phyloP scores from a whole-genome alignment of 2,797 vertebrate species.

The Tiaroga cobitis region DNA sequence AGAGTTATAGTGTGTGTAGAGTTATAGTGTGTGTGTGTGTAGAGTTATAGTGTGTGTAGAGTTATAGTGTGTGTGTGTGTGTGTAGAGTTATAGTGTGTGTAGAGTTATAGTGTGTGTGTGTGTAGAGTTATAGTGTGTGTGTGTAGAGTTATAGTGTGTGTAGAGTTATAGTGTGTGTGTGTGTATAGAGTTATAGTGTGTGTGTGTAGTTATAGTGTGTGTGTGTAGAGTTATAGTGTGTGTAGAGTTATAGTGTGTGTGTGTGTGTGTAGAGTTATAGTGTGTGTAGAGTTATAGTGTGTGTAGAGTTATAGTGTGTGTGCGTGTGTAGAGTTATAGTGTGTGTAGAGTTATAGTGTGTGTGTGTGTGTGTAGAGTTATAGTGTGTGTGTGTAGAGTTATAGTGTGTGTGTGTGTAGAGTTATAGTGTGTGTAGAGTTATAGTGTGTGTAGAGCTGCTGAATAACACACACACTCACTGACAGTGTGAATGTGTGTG shows the following conservation, averaged over 20 bases:
- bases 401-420: background rate
- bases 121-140: background rate
- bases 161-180: too few species aligned
- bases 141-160: background rate
- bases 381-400: background rate
- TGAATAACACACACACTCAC: background rate
- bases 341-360: background rate
- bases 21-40: too few species aligned
- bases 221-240: background rate
- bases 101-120: too few species aligned
- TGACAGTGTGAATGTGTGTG: too few species aligned
- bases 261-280: background rate
- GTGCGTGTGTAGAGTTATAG: background rate
- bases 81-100: background rate
- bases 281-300: background rate
- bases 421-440: background rate
- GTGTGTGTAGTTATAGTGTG: too few species aligned
- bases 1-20: background rate
- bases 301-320: background rate
- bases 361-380: too few species aligned
- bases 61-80: too few species aligned
- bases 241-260: too few species aligned
- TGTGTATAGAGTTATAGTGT: background rate
- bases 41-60: background rate
- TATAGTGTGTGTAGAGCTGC: background rate